Evolutionary conservation across 2,797 vertebrate genomes (phyloP), one percentile per base, ranked within the genome.

Genomic region (Hoplostethus mediterraneus): DNA sequence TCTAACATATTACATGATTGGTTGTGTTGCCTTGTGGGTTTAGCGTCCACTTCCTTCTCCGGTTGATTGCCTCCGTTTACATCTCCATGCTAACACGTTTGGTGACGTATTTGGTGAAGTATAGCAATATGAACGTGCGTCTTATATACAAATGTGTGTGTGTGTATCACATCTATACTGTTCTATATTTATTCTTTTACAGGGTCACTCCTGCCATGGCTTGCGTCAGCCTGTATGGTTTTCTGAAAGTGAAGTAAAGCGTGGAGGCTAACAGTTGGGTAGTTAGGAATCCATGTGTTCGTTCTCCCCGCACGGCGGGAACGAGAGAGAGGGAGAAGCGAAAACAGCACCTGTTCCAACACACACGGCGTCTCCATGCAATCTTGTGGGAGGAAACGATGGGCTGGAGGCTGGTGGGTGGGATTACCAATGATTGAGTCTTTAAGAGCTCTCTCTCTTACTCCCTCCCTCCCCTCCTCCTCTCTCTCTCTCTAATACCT

Each of bases 341-440:
- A 58, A 76, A 77, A 69, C 42, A 44, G 36, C 54, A 71, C 67
- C 53, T 68, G 51, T 51, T 79, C 49, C 28, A 73, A 62, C 33
- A 80, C 60, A 66, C 57, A 45, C 52, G 17, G 13, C 2, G 12
- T 56, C 63, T 67, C 69, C 51, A 49, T 75, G 68, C 56, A 80
- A 53, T 81, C 70, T 48, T 73, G 38, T 66, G 59, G 54, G 51
- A 82, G 56, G 66, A 85, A 80, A 79, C 71, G 65, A 75, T 70
- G 40, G 45, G 33, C 67, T 70, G 64, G 10, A 51, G 48, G 66
- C 47, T 64, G 67, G 71, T 73, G 71, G 73, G 62, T 67, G 68
- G 77, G 71, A 82, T 87, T 77, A 79, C 44, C 56, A 58, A 52
- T 79, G 64, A 85, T 66, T 81, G 71, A 75, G 76, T 77, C 73